A percentile compares a stretch with the other conserved stretches of the same genome.
Conservation (phyloP, 2,888 invertebrate genomes). For the Vannuccia rotundouncinata region DNA sequence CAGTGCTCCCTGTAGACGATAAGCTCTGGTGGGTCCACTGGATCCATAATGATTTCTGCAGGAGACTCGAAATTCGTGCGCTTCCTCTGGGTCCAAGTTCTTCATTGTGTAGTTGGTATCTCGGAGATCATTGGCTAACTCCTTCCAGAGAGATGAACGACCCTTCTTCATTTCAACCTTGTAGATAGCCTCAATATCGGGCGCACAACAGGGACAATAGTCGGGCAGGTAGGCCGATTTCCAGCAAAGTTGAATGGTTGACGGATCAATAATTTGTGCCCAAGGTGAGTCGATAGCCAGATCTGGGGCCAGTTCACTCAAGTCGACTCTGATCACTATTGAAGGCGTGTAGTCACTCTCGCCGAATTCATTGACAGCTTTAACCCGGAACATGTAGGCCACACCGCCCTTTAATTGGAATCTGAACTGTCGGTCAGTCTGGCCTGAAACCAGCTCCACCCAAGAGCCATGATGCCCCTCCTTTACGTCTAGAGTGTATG, state of each 20-base stretch:
- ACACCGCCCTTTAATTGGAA: constrained; percentile 72
- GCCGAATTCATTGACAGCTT: constrained; percentile 92
- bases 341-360: constrained; percentile 78
- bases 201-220: constrained; percentile 37
- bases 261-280: constrained; percentile 27
- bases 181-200: constrained; percentile 34
- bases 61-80: constrained; percentile 36
- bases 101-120: not conserved
- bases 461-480: constrained; percentile 30
- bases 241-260: constrained; percentile 32
- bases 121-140: not conserved
- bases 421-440: constrained; percentile 10
- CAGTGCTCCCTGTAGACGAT: constrained; percentile 11
- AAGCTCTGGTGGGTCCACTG: constrained; percentile 37
- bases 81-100: constrained; percentile 22
- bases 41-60: constrained; percentile 38
- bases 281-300: constrained; percentile 36
- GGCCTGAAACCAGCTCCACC: constrained; percentile 2
- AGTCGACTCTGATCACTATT: constrained; percentile 26
- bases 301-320: constrained; percentile 33
- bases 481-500: constrained; percentile 30
- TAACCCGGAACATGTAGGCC: constrained; percentile 87
- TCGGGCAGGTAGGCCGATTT: constrained; percentile 37
- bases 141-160: constrained; percentile 27
- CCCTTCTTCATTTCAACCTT: constrained; percentile 37